Base-by-base conservation (phyloP, 2,113 vertebrate species). In the Ceyx margarethae region DNA sequence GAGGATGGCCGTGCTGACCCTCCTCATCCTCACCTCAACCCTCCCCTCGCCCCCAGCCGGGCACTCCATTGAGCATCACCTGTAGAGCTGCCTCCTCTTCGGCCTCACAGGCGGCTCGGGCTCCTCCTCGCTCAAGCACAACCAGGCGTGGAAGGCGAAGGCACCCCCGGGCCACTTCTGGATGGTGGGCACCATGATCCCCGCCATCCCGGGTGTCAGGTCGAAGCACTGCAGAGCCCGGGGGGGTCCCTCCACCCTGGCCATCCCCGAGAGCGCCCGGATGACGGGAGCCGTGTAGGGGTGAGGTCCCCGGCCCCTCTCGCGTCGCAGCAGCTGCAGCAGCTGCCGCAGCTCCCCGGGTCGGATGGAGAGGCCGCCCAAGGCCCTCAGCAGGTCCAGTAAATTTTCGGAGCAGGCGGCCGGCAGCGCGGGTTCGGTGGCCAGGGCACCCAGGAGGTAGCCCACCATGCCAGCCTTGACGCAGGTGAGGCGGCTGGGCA, bases 61-160 rank as follows among this genome's bases (percentile, higher is more conserved):
- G 18, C 53, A 23, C 33, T 40, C 15, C 29, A 2, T 1, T 3
- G 42, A 4, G 6, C 69, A 13, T 95, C 78, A 99, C 99, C 99
- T 99, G 97, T 99, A 99, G 15, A 99, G 98, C 91, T 99, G 99
- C 91, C 99, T 99, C 89, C 99, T 97, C 89, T 98, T 99, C 0
- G 98, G 98, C 31, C 98, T 98, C 28, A 15, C 90, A 0, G 64
- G 14, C 0, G 45, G 87, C 54, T 91, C 90, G 0, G 25, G 46
- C 19, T 91, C 48, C 51, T 97, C 96, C 58, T 98, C 96, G 25
- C 98, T 98, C 53, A 99, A 98, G 92, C 98, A 99, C 84, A 99
- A 90, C 99, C 99, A 99, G 61, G 99, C 98, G 0, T 99, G 99
- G 95, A 99, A 99, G 81, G 99, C 98, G 9, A 99, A 99, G 51